phyloP scores from a whole-genome alignment of 2,113 vertebrate species.

The Anser cygnoides region DNA sequence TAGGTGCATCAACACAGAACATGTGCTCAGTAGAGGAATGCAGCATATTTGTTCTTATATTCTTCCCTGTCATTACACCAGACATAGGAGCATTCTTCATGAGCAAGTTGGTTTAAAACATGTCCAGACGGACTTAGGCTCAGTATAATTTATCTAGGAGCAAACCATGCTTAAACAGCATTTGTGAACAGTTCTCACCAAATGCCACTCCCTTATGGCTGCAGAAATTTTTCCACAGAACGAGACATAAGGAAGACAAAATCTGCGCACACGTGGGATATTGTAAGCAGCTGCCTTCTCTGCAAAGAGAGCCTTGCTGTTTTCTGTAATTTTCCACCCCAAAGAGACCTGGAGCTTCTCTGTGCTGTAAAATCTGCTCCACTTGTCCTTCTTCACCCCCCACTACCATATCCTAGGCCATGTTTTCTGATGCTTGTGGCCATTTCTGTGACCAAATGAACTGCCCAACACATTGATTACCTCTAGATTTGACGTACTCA shows the following conservation, averaged over 20 bases:
- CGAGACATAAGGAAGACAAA: background rate
- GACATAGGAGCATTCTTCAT: background rate
- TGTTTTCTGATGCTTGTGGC: background rate
- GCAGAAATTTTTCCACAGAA: background rate
- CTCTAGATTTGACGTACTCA: background rate
- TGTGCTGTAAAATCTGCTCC: background rate
- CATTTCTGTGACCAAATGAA: background rate
- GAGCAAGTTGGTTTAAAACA: background rate
- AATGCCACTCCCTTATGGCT: background rate
- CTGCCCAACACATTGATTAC: background rate
- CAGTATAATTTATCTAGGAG: background rate
- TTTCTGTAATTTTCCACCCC: slow-evolving; percentile 42
- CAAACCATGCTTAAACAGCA: background rate
- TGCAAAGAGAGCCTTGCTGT: background rate
- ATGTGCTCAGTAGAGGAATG: background rate
- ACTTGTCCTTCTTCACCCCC: background rate
- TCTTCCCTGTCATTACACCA: background rate
- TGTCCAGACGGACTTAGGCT: background rate
- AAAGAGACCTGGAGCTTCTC: background rate
- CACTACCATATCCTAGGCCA: background rate
- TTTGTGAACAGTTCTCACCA: background rate
- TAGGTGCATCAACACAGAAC: background rate
- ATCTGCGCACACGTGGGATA: background rate
- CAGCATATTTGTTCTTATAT: background rate
- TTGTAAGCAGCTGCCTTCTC: background rate